A percentile compares a stretch with the other conserved stretches of the same genome.
phyloP scores from a whole-genome alignment of 2,113 vertebrate genomes.

The Megaceryle torquata region DNA sequence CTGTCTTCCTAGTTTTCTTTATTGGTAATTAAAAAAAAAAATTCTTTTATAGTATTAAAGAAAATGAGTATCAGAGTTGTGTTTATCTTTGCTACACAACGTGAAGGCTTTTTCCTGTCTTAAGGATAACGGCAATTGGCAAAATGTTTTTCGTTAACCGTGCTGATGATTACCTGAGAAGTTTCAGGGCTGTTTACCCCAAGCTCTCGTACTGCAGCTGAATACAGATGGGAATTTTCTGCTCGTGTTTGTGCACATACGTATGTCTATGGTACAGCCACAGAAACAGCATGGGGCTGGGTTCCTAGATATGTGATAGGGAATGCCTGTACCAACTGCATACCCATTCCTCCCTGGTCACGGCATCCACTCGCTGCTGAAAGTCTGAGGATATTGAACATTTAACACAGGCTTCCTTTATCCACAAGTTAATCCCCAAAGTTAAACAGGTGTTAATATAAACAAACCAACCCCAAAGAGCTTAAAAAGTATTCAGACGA shows the following conservation, averaged over 20 bases:
- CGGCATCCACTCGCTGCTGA: neutral
- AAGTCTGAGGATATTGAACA: neutral
- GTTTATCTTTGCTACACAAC: neutral
- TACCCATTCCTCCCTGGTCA: neutral
- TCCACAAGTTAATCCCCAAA: slow-evolving; percentile 39
- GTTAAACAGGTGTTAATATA: slow-evolving; percentile 65
- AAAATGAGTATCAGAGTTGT: neutral
- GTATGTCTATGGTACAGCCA: neutral
- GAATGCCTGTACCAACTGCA: neutral
- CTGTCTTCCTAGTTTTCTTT: neutral
- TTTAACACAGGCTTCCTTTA: slow-evolving; percentile 56
- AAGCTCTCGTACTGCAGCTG: neutral
- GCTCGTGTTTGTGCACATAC: neutral
- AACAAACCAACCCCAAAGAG: slow-evolving; percentile 56
- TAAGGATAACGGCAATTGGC: neutral
- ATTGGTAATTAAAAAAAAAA: neutral
- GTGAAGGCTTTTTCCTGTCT: neutral
- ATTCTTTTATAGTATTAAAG: neutral
- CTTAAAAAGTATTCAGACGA: slow-evolving; percentile 38
- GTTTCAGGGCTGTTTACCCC: neutral
- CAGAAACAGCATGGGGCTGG: fast-evolving
- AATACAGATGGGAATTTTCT: neutral
- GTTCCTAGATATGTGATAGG: neutral
- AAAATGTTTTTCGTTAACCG: neutral
- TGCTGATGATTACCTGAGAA: neutral